These are phyloP conservation scores for Papilio gigon DNA, from an alignment of 2,888 invertebrate genomes.

Conservation along the genomic window DNA sequence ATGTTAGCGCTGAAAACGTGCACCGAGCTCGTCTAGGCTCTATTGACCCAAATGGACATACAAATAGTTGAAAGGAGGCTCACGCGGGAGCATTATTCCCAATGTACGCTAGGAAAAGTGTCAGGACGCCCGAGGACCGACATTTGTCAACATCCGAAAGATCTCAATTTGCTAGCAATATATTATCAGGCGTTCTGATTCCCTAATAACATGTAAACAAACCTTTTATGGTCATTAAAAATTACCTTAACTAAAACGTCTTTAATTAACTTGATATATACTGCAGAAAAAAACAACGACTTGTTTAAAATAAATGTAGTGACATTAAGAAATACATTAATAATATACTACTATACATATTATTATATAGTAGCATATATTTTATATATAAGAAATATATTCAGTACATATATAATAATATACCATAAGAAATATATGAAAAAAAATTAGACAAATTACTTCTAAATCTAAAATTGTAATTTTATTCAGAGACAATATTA, in stretches of 20 bases:
- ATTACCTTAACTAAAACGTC: not conserved
- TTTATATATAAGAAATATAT: too few species aligned
- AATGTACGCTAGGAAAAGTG: slow-evolving; percentile 73
- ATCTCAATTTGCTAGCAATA: slow-evolving; percentile 75
- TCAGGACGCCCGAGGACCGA: slow-evolving; percentile 70
- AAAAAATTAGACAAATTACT: too few species aligned
- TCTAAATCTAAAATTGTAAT: too few species aligned
- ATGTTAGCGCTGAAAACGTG: slow-evolving; percentile 60
- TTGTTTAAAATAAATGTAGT: too few species aligned
- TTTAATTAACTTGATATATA: not conserved
- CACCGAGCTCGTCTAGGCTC: slow-evolving; percentile 72
- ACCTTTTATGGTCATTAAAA: not conserved
- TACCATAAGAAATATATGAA: too few species aligned
- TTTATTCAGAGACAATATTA: too few species aligned
- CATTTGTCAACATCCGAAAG: slow-evolving; percentile 79
- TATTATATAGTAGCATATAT: too few species aligned
- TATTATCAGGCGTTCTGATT: slow-evolving; percentile 70
- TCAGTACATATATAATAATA: too few species aligned
- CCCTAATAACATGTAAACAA: slow-evolving; percentile 70
- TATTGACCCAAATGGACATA: slow-evolving; percentile 80
- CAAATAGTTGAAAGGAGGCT: slow-evolving; percentile 74
- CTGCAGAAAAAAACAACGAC: too few species aligned
- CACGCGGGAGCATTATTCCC: slow-evolving; percentile 77
- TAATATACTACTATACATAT: too few species aligned
- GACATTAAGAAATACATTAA: too few species aligned